A percentile compares a stretch with the other conserved stretches of the same genome.
These are phyloP conservation scores for Drosophila mercatorum DNA, from an alignment of 2,888 invertebrate species.

Conservation along the genomic window DNA sequence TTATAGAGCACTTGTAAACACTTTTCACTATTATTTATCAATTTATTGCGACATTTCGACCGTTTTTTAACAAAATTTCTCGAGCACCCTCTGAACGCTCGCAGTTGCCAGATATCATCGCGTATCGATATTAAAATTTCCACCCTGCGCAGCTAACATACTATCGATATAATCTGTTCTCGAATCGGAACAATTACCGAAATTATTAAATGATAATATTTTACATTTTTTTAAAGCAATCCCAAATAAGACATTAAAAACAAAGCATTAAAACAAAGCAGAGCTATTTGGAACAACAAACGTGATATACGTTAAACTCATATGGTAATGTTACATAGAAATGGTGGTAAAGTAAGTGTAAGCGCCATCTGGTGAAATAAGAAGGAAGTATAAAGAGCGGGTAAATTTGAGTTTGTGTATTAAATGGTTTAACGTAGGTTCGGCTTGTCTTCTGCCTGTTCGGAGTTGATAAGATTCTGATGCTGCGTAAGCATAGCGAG, in stretches of 20 bases:
- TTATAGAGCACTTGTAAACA: slow-evolving; percentile 32
- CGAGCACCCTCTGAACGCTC: slow-evolving; percentile 53
- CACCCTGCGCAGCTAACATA: slow-evolving; percentile 4
- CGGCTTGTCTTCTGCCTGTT: background rate
- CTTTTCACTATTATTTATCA: slow-evolving; percentile 61
- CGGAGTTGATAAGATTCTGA: background rate
- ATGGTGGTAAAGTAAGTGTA: no score
- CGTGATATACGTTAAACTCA: no score
- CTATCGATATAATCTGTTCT: slow-evolving; percentile 22
- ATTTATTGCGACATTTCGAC: slow-evolving; percentile 66
- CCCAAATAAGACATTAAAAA: no score
- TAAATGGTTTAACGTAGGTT: no score
- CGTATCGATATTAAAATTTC: slow-evolving; percentile 28
- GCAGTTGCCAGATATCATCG: slow-evolving; percentile 32
- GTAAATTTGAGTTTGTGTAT: no score
- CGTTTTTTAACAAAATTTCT: slow-evolving; percentile 58
- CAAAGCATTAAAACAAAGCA: no score
- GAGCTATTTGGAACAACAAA: no score
- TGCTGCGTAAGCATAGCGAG: background rate
- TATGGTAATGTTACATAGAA: no score
- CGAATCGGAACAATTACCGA: background rate
- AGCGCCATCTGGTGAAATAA: no score
- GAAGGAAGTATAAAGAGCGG: no score
- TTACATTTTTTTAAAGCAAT: no score
- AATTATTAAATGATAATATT: no score